Percentiles rank a stretch among this genome's conserved stretches.
Evolutionary conservation across 2,797 vertebrate genomes (phyloP).

Genomic region (Buceros bicornis): DNA sequence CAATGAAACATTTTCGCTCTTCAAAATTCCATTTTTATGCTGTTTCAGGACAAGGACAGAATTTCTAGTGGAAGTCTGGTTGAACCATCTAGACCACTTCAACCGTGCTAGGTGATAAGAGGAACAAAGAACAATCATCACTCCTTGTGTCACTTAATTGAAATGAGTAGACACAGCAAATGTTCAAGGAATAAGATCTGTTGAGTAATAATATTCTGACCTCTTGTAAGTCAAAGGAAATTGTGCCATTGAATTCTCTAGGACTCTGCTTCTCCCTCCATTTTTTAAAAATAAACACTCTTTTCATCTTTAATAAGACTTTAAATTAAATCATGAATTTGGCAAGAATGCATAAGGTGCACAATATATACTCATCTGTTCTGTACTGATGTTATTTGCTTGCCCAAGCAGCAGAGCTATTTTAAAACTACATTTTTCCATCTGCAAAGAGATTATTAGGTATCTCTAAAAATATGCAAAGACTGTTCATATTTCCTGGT

Average conservation of each 20-base stretch:
- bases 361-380: conserved; percentile 39
- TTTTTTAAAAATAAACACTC: conserved; percentile 2
- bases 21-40: background rate
- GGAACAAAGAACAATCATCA: background rate
- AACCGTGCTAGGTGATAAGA: background rate
- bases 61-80: background rate
- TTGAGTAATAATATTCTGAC: background rate
- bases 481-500: conserved; percentile 30
- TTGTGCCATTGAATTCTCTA: background rate
- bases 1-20: background rate
- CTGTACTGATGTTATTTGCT: conserved; percentile 30
- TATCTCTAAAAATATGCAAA: conserved; percentile 7
- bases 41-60: background rate
- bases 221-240: background rate
- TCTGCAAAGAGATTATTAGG: conserved; percentile 41
- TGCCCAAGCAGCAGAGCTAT: conserved; percentile 61
- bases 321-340: conserved; percentile 42
- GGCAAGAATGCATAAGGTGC: conserved; percentile 26
- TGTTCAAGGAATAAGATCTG: background rate
- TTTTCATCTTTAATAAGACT: background rate
- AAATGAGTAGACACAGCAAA: background rate
- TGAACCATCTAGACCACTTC: background rate
- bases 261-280: background rate
- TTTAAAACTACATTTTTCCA: conserved; percentile 45
- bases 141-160: background rate